Base-by-base conservation (phyloP, 2,113 vertebrate species). In the Trachemys scripta region DNA sequence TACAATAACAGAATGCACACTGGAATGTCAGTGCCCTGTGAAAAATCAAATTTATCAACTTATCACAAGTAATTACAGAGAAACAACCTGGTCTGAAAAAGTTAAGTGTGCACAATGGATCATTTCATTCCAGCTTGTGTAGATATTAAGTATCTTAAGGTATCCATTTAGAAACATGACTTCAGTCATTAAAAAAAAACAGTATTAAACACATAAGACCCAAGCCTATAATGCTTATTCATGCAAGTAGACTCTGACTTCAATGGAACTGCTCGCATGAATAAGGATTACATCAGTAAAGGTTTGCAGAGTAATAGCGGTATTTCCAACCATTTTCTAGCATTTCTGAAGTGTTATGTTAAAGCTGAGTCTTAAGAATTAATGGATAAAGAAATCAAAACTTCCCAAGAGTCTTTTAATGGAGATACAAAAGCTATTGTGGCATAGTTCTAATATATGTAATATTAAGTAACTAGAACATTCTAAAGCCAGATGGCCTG, bases 61-160 rank as follows among this genome's bases (percentile, higher is more conserved):
- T 76, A 95, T 82, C 81, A 62, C 59, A 93, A 88, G 92, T 27
- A 96, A 97, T 95, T 94, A 94, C 42, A 90, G 42, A 95, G 24
- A 84, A 27, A 92, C 57, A 22, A 96, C 90, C 85, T 1, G 24
- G 91, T 97, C 88, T 87, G 76, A 96, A 95, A 96, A 97, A 91
- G 86, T 72, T 86, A 96, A 80, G 62, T 29, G 35, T 95, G 75
- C 42, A 80, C 7, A 93, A 76, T 82, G 95, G 94, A 92, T 95
- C 95, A 89, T 90, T 92, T 87, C 42, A 92, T 90, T 95, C 84
- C 86, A 93, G 89, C 92, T 95, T 85, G 20, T 84, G 79, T 53
- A 53, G 87, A 90, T 80, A 96, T 80, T 88, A 90, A 4, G 47
- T 93, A 92, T 92, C 79, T 90, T 91, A 96, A 95, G 85, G 84